Percentiles rank a stretch among this genome's conserved stretches.
Evolutionary conservation across 2,888 invertebrate genomes (phyloP).

Genomic region (Scaptomyza flava): DNA sequence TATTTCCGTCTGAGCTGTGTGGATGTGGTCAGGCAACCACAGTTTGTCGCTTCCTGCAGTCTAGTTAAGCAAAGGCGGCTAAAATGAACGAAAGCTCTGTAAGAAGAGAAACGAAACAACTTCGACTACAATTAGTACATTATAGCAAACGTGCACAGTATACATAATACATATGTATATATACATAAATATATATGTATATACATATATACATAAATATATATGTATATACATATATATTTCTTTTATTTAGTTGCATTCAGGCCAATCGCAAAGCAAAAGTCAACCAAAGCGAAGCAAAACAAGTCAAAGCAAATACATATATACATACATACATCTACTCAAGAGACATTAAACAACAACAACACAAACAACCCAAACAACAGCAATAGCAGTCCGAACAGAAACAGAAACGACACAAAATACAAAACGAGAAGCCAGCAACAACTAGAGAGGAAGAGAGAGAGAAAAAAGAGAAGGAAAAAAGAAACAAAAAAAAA

Average conservation of each 20-base stretch:
- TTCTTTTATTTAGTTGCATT: slow-evolving; percentile 63
- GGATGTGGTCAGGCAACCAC: slow-evolving; percentile 39
- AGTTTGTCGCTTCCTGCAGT: slow-evolving; percentile 31
- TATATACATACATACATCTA: background rate
- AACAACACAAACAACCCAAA: slow-evolving; percentile 2
- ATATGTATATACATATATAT: background rate
- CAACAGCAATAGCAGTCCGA: slow-evolving; percentile 18
- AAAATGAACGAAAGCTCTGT: background rate
- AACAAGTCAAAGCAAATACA: slow-evolving; percentile 52
- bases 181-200: background rate
- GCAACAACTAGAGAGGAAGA: slow-evolving; percentile 18
- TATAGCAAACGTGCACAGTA: slow-evolving; percentile 32
- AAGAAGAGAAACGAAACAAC: background rate
- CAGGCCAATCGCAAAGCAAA: slow-evolving; percentile 78
- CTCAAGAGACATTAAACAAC: slow-evolving; percentile 51
- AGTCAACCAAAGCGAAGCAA: slow-evolving; percentile 41
- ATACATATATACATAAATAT: background rate
- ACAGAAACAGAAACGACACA: slow-evolving; percentile 44
- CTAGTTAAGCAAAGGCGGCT: slow-evolving; percentile 4
- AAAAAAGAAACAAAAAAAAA: slow-evolving; percentile 5
- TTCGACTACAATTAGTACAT: slow-evolving; percentile 40
- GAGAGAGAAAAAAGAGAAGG: background rate
- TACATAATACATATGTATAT: background rate
- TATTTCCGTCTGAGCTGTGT: slow-evolving; percentile 33
- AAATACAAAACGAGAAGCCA: slow-evolving; percentile 48